Evolutionary conservation across 2,888 invertebrate genomes (phyloP), one percentile per base, ranked within the genome.

Genomic region (Abrostola tripartita): DNA sequence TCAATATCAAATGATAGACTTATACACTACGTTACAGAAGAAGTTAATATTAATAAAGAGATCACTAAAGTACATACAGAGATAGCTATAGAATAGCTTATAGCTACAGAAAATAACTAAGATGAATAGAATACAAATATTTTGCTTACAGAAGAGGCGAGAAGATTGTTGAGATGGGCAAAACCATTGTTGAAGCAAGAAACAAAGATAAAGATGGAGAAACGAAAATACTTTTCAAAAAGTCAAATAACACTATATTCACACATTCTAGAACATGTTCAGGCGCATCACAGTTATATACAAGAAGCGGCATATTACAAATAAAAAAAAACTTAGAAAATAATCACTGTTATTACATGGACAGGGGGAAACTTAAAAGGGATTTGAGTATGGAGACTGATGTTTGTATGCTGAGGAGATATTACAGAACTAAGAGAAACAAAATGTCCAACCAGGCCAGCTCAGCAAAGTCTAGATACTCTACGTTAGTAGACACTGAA

Each of bases 351-450:
- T 82, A 85, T 50, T 85, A 85, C 47, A 65, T 66, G 9, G 78
- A 86, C 0, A 83, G 81, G 37, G 83, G 79, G 0, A 88, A 81
- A 76, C 7, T 86, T 0, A 93, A 90, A 81, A 85, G 87, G 73
- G 92, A 94, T 72, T 76, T 92, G 0, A 89, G 93, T 58, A 76
- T 92, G 7, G 94, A 92, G 82, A 94, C 94, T 0, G 90, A 91
- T 55, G 71, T 89, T 11, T 94, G 94, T 65, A 81, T 89, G 38
- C 75, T 92, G 0, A 85, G 91, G 68, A 85, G 90, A 52, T 83
- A 87, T 69, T 88, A 76, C 53, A 92, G 81, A 80, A 85, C 61
- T 10, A 89, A 87, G 69, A 85, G 79, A 40, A 82, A 79, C n/a
- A 88, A 75, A 77, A 41, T 79, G 6, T 83, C 80, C 6, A 71